Evolutionary conservation across 2,113 vertebrate species (phyloP).

Genomic region (Oncorhynchus keta): DNA sequence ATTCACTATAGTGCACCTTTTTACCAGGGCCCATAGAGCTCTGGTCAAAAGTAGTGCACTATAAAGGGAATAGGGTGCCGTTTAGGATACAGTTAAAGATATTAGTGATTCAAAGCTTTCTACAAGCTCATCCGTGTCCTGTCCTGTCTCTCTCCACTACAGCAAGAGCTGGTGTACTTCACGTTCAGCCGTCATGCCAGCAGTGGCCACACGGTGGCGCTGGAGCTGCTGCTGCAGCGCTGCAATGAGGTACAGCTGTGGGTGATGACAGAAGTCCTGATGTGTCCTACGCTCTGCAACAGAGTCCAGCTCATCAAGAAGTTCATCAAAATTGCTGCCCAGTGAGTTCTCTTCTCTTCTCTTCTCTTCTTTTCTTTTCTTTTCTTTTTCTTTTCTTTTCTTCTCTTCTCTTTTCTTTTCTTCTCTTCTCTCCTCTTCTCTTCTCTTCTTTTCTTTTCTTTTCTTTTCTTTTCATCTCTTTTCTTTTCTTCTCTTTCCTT

Average conservation of each 20-base stretch:
- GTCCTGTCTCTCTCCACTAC: conserved; percentile 24
- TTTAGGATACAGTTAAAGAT: too few species aligned
- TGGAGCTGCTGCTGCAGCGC: conserved; percentile 91
- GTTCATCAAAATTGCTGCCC: conserved; percentile 97
- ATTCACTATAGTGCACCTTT: too few species aligned
- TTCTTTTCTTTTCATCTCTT: too few species aligned
- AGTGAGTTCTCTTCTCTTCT: conserved; percentile 77
- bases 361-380: too few species aligned
- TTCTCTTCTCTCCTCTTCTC: too few species aligned
- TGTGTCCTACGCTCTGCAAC: conserved; percentile 88
- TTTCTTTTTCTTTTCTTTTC: too few species aligned
- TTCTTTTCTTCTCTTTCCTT: too few species aligned
- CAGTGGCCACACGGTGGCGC: conserved; percentile 79
- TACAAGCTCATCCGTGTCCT: too few species aligned
- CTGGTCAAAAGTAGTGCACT: neutral
- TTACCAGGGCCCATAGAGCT: too few species aligned
- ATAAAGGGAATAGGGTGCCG: neutral
- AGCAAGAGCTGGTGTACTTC: conserved; percentile 98
- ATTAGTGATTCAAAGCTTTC: neutral
- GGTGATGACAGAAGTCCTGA: conserved; percentile 93
- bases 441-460: too few species aligned
- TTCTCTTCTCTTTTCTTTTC: too few species aligned
- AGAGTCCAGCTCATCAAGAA: conserved; percentile 96
- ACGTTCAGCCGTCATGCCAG: conserved; percentile 86
- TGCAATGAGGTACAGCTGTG: conserved; percentile 96